Conservation (phyloP, 23 tunicate genomes). For the Halocynthia aurantium region DNA sequence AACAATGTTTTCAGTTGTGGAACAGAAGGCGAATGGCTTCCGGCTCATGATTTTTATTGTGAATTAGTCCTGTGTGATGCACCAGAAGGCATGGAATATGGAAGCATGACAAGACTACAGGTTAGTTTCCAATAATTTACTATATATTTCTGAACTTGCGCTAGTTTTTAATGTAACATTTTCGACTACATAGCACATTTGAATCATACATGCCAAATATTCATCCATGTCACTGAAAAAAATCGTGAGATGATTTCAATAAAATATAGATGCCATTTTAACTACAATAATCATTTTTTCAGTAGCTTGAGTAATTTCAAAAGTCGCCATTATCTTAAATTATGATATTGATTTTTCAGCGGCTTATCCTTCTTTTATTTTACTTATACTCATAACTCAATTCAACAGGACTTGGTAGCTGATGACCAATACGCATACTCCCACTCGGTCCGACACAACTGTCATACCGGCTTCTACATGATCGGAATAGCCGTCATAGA, state of each 20-base stretch:
- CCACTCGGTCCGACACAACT: conserved; percentile 32
- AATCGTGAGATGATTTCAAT: too few species aligned
- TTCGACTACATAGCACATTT: too few species aligned
- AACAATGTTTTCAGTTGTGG: conserved; percentile 29
- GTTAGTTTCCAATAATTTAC: background rate
- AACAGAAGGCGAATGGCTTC: conserved; percentile 37
- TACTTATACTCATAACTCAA: background rate
- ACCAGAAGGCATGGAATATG: conserved; percentile 41
- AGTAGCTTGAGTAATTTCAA: background rate
- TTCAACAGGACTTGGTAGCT: conserved; percentile 2
- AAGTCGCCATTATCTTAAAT: too few species aligned
- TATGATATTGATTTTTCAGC: too few species aligned
- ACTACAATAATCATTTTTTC: background rate
- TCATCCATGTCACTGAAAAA: too few species aligned
- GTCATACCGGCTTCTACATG: conserved; percentile 53
- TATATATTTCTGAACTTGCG: too few species aligned
- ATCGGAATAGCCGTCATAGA: conserved; percentile 9
- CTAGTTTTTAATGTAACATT: too few species aligned
- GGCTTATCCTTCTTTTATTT: too few species aligned
- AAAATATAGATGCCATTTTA: background rate
- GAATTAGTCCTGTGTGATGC: conserved; percentile 43
- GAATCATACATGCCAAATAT: too few species aligned
- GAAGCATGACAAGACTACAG: conserved; percentile 16
- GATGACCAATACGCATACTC: conserved; percentile 25
- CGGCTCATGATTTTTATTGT: conserved; percentile 35